A percentile compares a stretch with the other conserved stretches of the same genome.
Conservation (phyloP, 2,113 vertebrate species). For the Urocynchramus pylzowi region DNA sequence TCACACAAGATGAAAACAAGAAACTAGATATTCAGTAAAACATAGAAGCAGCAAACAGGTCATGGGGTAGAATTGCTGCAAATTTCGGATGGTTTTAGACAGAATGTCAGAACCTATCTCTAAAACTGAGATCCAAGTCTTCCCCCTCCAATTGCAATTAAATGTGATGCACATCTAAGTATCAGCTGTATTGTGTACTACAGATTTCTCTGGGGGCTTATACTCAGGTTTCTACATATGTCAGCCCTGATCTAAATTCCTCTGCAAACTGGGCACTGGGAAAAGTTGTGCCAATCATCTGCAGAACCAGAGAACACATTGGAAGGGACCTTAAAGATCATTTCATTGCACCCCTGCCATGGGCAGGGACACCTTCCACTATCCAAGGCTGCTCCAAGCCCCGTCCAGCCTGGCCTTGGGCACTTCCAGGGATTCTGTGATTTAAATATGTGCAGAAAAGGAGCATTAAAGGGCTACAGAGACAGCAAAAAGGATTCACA, state of each 20-base stretch:
- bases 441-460: neutral
- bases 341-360: neutral
- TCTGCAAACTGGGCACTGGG: neutral
- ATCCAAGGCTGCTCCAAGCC: neutral
- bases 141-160: neutral
- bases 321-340: neutral
- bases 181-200: neutral
- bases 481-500: neutral
- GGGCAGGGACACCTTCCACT: neutral
- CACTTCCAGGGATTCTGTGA: neutral
- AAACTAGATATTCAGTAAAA: neutral
- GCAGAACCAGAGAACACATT: neutral
- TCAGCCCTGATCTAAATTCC: neutral
- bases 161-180: neutral
- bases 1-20: neutral
- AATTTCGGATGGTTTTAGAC: neutral
- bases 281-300: neutral
- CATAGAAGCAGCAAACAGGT: neutral
- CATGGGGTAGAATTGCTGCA: neutral
- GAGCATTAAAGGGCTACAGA: neutral
- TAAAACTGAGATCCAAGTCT: neutral
- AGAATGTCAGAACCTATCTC: neutral
- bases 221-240: neutral
- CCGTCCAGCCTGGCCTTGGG: fast-evolving
- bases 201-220: neutral